Base-by-base conservation (phyloP, 1,140 invertebrate genomes). In the Drosophila lowei region DNA sequence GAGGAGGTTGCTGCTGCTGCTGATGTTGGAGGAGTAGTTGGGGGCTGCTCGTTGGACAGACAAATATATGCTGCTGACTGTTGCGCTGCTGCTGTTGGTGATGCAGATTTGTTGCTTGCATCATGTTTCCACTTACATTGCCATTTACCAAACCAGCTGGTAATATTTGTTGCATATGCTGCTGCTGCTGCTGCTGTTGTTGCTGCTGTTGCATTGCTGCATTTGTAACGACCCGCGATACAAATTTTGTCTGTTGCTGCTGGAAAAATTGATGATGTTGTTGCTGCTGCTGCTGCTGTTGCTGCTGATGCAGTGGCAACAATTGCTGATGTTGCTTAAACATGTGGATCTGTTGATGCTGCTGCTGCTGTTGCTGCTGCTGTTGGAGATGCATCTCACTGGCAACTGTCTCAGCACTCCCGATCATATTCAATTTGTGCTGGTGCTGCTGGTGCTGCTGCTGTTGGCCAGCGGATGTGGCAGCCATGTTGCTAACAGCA, bases 151-250 rank as follows among this genome's bases (percentile, higher is more conserved):
- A 79, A 41, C 88, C 88, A 78, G 74, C 79, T 79, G 88, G 73
- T 76, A 81, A 61, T 60, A 78, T 74, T 62, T 79, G 84, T 53
- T 86, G 83, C 28, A 73, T 63, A 6, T 66, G 68, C 41, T 57
- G 63, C 8, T 66, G 56, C 41, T 64, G 57, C 9, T 64, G 74
- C 13, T 76, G 75, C 1, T 25, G 23, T 5, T 25, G 21, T 2
- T 23, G 21, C 21, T 23, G 70, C 41, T 65, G 74, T 44, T 89
- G 78, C 55, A 79, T 77, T 62, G 79, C 63, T 68, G 79, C 53
- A 77, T 81, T 90, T 77, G 80, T 74, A 86, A 77, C 88, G 83
- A 84, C 83, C 79, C 88, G 88, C 79, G 88, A 75, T 78, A 84
- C 83, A 71, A 85, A 90, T 85, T 90, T 90, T 8, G 74, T 72